Evolutionary conservation across 2,888 invertebrate species (phyloP).

Genomic region (Ephialtes manifestator): DNA sequence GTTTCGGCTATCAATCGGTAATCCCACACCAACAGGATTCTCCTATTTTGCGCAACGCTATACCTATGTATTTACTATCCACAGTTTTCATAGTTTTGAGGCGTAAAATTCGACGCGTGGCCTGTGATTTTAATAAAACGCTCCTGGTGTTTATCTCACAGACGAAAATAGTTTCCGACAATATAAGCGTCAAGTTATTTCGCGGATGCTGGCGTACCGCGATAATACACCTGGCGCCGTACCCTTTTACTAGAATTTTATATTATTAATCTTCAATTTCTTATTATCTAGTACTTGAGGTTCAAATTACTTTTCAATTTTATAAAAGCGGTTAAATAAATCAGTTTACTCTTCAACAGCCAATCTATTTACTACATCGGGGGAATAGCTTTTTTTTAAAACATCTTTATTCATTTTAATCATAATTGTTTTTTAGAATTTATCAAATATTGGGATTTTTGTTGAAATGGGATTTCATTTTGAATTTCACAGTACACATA

Average conservation of each 20-base stretch:
- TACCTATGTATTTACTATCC: constrained; percentile 5
- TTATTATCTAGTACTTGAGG: not conserved
- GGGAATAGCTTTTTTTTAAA: no score
- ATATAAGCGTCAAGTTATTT: no score
- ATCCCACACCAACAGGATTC: constrained; percentile 18
- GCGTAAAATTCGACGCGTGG: constrained; percentile 19
- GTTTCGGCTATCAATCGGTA: constrained; percentile 63
- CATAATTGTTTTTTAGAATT: no score
- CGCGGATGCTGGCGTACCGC: not conserved
- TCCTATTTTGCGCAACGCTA: constrained; percentile 10
- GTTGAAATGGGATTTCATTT: no score
- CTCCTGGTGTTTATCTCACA: constrained; percentile 31
- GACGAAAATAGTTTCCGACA: constrained; percentile 14
- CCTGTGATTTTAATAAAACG: constrained; percentile 58
- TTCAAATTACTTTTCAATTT: no score
- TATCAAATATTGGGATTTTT: no score
- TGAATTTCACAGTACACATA: no score
- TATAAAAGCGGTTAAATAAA: not conserved
- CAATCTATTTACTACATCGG: no score
- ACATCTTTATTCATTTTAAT: no score
- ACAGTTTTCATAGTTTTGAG: constrained; percentile 6
- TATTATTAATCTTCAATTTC: not conserved
- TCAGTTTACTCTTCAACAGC: no score
- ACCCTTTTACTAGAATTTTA: not conserved
- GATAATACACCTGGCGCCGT: constrained; percentile 13